Evolutionary conservation across 2,888 invertebrate genomes (phyloP), one percentile per base, ranked within the genome.

Genomic region (Apotomis turbidana): DNA sequence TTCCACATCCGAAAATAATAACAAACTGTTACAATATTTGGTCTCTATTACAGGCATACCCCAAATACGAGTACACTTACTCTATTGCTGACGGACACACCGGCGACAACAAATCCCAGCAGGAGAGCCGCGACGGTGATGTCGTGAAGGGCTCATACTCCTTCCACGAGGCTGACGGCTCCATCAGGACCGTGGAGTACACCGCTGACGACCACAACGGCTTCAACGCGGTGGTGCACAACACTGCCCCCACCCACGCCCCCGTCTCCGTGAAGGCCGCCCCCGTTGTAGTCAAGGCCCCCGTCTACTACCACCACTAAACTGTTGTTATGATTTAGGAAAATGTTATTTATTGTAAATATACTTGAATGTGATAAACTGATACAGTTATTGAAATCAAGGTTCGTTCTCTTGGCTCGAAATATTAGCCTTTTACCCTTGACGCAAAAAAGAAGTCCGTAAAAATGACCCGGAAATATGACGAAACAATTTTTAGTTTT

Each of bases 41-140:
- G n/a, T 3, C 12, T 54, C 15, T 61, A 4, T 66, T 69, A 12
- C 68, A 79, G 79, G 76, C 79, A 6, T 76, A 83, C 74, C 82
- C 83, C 27, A 80, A 81, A 74, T 84, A 83, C 76, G 80, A 85
- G 76, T 90, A 86, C 82, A 85, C 83, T 75, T 91, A 92, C 79
- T 89, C 89, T 62, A 90, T 92, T 4, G 82, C 87, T 74, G 91
- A 92, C 78, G 84, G 84, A 51, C 88, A 90, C 80, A 90, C 91
- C 76, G 90, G 90, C 38, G 92, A 92, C 81, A 82, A 86, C 78
- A 89, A 90, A 80, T 82, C 83, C 71, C 89, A 89, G 79, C 87
- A 88, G 75, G 92, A 92, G 76, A 70, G 74, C 64, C 80, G 85
- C 52, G 90, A 90, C 71, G 91, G 91, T 58, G 90, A 90, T 75